Evolutionary conservation across 2,888 invertebrate genomes (phyloP), one percentile per base, ranked within the genome.

Genomic region (Aleiodes testaceus): DNA sequence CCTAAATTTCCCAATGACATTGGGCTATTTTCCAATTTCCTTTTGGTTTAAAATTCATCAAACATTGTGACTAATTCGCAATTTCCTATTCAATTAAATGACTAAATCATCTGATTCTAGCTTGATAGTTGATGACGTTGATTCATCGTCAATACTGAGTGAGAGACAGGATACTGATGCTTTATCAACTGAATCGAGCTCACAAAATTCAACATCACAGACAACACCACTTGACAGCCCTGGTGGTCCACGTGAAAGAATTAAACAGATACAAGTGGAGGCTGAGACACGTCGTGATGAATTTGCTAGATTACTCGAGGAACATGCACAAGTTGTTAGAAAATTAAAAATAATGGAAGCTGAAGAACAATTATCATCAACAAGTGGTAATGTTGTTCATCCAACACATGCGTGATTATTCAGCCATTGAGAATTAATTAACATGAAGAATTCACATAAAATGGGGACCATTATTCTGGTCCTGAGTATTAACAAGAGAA

Each of bases 301-400:
- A 73, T 88, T 88, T 75, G 88, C 88, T 26, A 80, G 86, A 72
- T 79, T 88, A 18, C 79, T 88, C 42, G 88, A 88, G 71, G 88
- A 88, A 73, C 88, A 88, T 75, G 87, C 87, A 42, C 88, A 88
- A 77, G 87, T 88, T 18, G 87, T 88, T 36, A 82, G 84, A 65
- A 85, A 86, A 75, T 78, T 88, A 75, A 87, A 88, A 76, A 85
- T 87, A 76, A 87, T 88, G 84, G 88, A 88, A 66, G 85, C 83
- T 11, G 83, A 83, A 70, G 83, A 83, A 59, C 81, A 83, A 59
- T 77, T 81, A 7, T 79, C 79, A 66, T 68, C 75, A 59, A 64
- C 78, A 69, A 72, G 77, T 73, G 78, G 75, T 75, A 70, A 70
- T 26, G 81, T 83, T 14, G 76, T 81, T n/a, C 80, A 75, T 30